Conservation (phyloP, 2,113 vertebrate genomes). For the Coptodon bakossiorum region DNA sequence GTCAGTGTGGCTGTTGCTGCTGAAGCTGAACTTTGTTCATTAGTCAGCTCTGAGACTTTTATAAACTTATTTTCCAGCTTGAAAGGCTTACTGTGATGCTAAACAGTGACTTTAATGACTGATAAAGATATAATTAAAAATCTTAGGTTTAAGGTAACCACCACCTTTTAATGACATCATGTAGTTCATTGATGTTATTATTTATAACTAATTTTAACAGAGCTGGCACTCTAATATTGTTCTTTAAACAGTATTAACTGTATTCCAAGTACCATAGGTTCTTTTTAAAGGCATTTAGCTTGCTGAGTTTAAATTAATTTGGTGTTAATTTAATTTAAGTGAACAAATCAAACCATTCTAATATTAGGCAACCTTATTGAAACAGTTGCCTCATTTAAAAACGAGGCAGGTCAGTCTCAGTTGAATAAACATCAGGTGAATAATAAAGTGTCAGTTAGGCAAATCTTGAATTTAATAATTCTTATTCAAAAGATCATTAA, state of each 20-base stretch:
- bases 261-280: background rate
- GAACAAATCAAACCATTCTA: background rate
- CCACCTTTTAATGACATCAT: background rate
- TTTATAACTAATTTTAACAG: background rate
- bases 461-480: background rate
- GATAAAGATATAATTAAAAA: rapidly evolving
- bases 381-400: background rate
- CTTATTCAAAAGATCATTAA: background rate
- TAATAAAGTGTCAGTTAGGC: background rate
- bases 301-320: background rate
- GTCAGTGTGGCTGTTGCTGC: background rate
- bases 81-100: background rate
- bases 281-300: background rate
- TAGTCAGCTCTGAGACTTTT: background rate
- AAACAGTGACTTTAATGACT: background rate
- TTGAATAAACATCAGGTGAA: background rate
- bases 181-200: background rate
- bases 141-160: background rate
- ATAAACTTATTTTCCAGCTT: background rate
- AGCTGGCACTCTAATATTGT: background rate
- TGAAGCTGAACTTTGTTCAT: background rate
- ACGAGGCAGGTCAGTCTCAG: background rate
- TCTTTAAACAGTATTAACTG: background rate
- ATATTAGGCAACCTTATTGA: background rate
- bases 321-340: background rate